Conservation (phyloP, 2,888 invertebrate genomes). For the Hypena proboscidalis region DNA sequence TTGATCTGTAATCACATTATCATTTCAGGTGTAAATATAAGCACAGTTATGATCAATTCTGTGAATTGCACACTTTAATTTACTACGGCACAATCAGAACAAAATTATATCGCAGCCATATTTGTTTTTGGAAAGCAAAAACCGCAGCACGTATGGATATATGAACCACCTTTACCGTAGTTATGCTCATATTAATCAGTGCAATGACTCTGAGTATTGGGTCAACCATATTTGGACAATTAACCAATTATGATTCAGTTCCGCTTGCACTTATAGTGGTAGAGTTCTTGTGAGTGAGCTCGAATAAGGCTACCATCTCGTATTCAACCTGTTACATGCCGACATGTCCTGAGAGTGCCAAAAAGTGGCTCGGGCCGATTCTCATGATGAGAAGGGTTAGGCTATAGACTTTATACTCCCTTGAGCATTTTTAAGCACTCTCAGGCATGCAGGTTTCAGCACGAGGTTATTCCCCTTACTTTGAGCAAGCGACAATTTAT, state of each 20-base stretch:
- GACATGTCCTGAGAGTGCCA: no score
- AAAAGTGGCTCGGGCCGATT: no score
- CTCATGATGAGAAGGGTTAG: no score
- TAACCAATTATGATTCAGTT: conserved; percentile 55
- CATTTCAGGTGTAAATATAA: background rate
- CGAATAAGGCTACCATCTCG: no score
- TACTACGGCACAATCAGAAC: conserved; percentile 12
- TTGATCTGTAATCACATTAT: background rate
- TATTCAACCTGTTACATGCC: no score
- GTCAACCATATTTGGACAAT: conserved; percentile 52
- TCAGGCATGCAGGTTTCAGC: no score
- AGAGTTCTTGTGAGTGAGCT: no score
- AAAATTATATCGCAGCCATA: conserved; percentile 19
- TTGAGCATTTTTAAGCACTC: no score
- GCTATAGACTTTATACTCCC: no score
- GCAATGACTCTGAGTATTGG: no score
- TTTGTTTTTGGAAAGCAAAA: conserved; percentile 38
- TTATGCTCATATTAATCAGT: conserved; percentile 27
- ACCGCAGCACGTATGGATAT: conserved; percentile 9
- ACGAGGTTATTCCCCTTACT: no score
- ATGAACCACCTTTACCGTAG: conserved; percentile 21
- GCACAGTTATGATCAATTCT: conserved; percentile 1
- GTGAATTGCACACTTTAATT: conserved; percentile 7
- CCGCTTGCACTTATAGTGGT: conserved; percentile 50
- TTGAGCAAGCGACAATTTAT: no score